These are phyloP conservation scores for Aurelia sp. DNA, from an alignment of 30 jellyfish, hydroid and myxozoan species.

Conservation along the genomic window DNA sequence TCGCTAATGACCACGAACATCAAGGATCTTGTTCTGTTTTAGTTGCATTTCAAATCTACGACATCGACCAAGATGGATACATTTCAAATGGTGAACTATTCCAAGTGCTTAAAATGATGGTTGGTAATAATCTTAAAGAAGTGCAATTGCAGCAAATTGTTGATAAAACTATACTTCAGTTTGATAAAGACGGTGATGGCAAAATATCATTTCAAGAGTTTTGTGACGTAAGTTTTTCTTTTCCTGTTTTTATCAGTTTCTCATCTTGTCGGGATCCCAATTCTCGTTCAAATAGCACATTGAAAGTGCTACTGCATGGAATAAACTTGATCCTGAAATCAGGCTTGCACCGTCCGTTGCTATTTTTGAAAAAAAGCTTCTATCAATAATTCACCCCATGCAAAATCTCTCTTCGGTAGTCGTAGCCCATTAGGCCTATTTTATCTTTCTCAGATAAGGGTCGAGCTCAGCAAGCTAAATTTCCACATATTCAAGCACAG, in stretches of 20 bases:
- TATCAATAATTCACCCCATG: no score
- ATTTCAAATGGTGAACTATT: constrained; percentile 96
- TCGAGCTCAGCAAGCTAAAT: no score
- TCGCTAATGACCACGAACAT: no score
- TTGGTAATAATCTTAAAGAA: constrained; percentile 94
- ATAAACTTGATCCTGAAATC: no score
- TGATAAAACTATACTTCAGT: constrained; percentile 94
- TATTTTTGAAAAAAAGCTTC: no score
- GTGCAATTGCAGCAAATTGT: constrained; percentile 97
- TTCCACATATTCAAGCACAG: no score
- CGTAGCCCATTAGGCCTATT: no score
- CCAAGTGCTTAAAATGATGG: constrained; percentile 95
- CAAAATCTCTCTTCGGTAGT: no score
- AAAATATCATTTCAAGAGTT: constrained; percentile 92
- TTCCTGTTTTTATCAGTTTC: not conserved
- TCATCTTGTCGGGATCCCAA: not conserved
- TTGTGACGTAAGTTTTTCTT: constrained; percentile 74
- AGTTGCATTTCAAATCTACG: constrained; percentile 97
- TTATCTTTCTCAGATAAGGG: no score
- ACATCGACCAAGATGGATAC: constrained; percentile 94
- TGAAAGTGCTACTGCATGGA: no score
- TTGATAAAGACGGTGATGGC: constrained; percentile 98
- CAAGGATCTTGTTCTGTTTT: not conserved
- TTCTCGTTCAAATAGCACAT: not conserved
- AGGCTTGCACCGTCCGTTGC: no score